phyloP scores from a whole-genome alignment of 2,888 invertebrate species.

The Caenorhabditis sp. region DNA sequence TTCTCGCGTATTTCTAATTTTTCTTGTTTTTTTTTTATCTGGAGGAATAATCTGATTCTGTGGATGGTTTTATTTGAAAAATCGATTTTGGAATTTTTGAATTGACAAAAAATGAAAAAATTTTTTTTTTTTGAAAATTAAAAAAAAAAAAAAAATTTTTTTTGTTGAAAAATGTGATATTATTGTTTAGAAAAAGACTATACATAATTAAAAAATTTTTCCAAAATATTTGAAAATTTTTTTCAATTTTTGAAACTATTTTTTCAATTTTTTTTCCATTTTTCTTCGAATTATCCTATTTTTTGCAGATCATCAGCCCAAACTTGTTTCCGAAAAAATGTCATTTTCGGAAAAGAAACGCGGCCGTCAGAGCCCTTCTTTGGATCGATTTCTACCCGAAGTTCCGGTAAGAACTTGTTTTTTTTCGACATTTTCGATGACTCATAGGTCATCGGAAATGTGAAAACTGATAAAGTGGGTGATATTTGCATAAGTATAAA shows the following conservation, averaged over 20 bases:
- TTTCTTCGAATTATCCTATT: neutral
- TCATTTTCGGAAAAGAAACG: constrained; percentile 9
- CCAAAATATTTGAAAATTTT: no score
- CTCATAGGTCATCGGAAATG: constrained; percentile 19
- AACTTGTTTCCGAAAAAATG: constrained; percentile 37
- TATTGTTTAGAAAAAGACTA: no score
- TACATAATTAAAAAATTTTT: no score
- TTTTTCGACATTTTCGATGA: constrained; percentile 21
- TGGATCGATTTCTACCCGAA: constrained; percentile 51
- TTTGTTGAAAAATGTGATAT: no score
- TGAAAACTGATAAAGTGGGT: no score
- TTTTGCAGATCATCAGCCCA: neutral
- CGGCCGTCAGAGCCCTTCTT: constrained; percentile 11
- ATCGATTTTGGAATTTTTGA: no score
- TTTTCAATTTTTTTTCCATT: neutral
- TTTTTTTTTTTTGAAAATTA: no score
- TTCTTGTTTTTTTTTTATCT: neutral
- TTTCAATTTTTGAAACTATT: no score
- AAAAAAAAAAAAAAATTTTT: no score
- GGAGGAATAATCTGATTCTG: no score
- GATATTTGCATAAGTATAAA: constrained; percentile 34
- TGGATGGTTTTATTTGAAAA: no score
- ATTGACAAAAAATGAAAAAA: no score
- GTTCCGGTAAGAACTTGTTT: constrained; percentile 27
- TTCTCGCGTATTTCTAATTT: neutral